Base-by-base conservation (phyloP, 2,888 invertebrate genomes). In the Lapara coniferarum region DNA sequence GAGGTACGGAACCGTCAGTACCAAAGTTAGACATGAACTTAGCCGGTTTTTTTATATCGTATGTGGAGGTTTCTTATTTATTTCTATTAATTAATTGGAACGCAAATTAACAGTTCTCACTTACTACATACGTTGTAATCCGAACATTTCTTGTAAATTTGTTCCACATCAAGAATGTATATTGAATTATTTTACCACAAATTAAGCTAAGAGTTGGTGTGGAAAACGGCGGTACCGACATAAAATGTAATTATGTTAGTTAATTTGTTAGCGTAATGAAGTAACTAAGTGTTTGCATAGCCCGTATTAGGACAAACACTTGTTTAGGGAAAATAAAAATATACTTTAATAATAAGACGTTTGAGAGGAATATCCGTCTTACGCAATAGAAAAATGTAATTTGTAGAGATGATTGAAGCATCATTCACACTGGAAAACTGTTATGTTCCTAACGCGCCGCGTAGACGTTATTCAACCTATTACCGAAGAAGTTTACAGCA, bases 181-280 rank as follows among this genome's bases (percentile, higher is more conserved):
- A 66, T 52, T 52, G 66, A 66, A 66, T 66, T 30, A 66, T 66
- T 66, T 66, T 66, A 66, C 66, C 66, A n/a, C 66, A 37, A 52
- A 66, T 66, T 66, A 66, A 66, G 66, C 69, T 71, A 74, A 74
- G 69, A 70, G 68, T 66, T 58, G 55, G 69, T 68, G 69, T 57
- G 46, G 53, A 63, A 67, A 59, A 68, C 44, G 73, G 58, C 73
- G 66, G 79, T 80, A 78, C 74, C 74, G 59, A 71, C 76, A 77
- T 81, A 76, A 81, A 82, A 78, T 80, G 78, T 80, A 73, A 77
- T 75, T 75, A 76, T 80, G 52, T 52, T 75, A 70, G 75, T 74
- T 78, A 75, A 82, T 82, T 82, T 80, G 78, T 82, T 80, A 75
- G 71, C 74, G 70, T 78, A 82, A 81, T 78, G 76, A 79, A 80